Evolutionary conservation across 2,113 vertebrate genomes (phyloP), one percentile per base, ranked within the genome.

Genomic region (Rhinopomastus cyanomelas): DNA sequence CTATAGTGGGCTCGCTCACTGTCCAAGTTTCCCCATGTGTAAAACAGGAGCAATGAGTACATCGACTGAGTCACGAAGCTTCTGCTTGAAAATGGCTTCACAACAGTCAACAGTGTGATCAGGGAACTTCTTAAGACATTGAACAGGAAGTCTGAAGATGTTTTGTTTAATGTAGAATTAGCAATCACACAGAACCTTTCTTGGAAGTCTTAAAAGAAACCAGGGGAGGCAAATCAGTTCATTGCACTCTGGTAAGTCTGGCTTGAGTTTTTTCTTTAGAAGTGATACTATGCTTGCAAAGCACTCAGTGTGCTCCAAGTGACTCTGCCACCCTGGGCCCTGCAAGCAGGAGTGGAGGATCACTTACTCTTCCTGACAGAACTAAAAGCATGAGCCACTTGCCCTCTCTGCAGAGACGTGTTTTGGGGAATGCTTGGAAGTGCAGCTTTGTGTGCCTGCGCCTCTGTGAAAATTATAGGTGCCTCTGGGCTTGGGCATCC

Each of bases 401-500:
- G 55, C 37, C 25, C 0, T 5, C 3, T 0, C 64, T 87, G 52
- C 64, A 34, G 37, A 90, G 87, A 44, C 8, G 2, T 81, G 65
- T 91, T 94, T 83, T 59, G 23, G 68, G 62, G 77, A 74, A 64
- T 49, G 36, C 81, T 60, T 68, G 86, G 49, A 83, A 93, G 90
- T 59, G 72, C 23, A 61, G 88, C 78, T 93, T 80, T 84, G 67
- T 92, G 81, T 89, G 95, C 86, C 85, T 71, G 34, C 85, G 92
- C 76, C 48, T 93, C 68, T 1, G 4, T 80, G 88, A 92, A 96
- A 96, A 95, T 95, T 90, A 88, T 92, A 84, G 69, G 83, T 92
- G 92, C 84, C 92, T 93, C 81, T 87, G 84, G 81, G 85, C 46
- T 42, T 96, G 94, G 92, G 91, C 94, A 92, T 89, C 83, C 71